Base-by-base conservation (phyloP, 2,797 vertebrate genomes). In the Trachurus trachurus region DNA sequence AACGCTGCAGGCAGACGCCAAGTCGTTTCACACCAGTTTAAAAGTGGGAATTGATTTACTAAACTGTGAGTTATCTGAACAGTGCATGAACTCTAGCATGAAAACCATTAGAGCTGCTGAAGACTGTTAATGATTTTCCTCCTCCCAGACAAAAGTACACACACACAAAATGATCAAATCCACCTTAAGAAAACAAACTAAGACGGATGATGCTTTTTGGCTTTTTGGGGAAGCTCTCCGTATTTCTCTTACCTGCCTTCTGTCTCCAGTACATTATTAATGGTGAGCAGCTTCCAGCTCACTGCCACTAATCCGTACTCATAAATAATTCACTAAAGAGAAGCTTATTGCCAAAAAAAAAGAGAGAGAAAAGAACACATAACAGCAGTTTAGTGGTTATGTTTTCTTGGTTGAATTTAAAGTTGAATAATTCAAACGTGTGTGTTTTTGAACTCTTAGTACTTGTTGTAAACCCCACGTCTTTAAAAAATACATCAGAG, bases 261-360 rank as follows among this genome's bases (percentile, higher is more conserved):
- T 60, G 66, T 39, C 54, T 44, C 9, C 5, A 56, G n/a, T 71
- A 37, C 69, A 73, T 81, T 72, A 81, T 77, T 77, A 42, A 73
- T 61, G 54, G 16, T 9, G 29, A 68, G 52, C 3, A 65, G 65
- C 80, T 53, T 69, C 65, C 69, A 39, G 71, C 58, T n/a, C 4
- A 0, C 45, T 47, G 16, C 52, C 50, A 50, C 17, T 53, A 44
- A 66, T 44, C 26, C 50, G 15, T 26, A 60, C 53, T 61, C 29
- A 74, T 82, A 4, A 69, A 73, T 60, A 44, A 65, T 70, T 77
- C 50, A 71, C 26, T 50, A 62, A n/a, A 49, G 2, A 21, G 52
- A 76, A 26, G 52, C 29, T 19, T 13, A 8, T 31, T 40, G 26
- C 42, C 52, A 0, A 2, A 6, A 8, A 40, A 5, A n/a, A 13